These are phyloP conservation scores for Choloepus didactylus DNA, from an alignment of 2,797 vertebrate species.

Conservation along the genomic window DNA sequence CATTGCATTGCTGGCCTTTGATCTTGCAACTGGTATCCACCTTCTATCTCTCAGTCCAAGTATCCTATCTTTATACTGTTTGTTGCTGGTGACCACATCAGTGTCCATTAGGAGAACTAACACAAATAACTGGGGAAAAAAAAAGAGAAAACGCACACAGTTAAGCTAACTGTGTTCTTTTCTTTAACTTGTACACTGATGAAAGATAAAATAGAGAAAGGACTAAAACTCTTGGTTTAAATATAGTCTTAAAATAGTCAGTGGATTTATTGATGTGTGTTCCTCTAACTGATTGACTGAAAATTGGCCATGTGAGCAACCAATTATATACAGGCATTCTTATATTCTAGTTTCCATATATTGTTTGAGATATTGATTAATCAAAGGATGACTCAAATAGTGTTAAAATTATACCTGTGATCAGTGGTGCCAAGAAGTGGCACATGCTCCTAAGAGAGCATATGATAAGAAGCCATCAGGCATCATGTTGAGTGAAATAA, in stretches of 20 bases:
- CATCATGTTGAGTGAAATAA: not conserved
- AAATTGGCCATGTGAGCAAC: not conserved
- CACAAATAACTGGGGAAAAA: not conserved
- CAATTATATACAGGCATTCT: not conserved
- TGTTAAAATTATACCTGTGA: not conserved
- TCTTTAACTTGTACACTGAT: not conserved
- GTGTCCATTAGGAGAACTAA: not conserved
- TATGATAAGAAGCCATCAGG: not conserved
- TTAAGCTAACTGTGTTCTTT: not conserved
- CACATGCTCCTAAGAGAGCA: not conserved
- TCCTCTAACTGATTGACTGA: not conserved
- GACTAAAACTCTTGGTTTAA: not conserved
- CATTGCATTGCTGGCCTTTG: not conserved
- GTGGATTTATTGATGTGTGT: not conserved
- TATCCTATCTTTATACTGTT: not conserved
- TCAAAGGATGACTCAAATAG: not conserved
- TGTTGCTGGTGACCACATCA: not conserved
- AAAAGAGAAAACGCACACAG: not conserved
- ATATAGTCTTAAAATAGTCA: not conserved
- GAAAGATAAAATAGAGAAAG: not conserved
- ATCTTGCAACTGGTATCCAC: not conserved
- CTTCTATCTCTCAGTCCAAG: not conserved
- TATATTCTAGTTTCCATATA: not conserved
- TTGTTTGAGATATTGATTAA: slow-evolving; percentile 13
- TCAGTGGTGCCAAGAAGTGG: not conserved